A percentile compares a stretch with the other conserved stretches of the same genome.
phyloP scores from a whole-genome alignment of 2,113 vertebrate species.

The Callocephalon fimbriatum region DNA sequence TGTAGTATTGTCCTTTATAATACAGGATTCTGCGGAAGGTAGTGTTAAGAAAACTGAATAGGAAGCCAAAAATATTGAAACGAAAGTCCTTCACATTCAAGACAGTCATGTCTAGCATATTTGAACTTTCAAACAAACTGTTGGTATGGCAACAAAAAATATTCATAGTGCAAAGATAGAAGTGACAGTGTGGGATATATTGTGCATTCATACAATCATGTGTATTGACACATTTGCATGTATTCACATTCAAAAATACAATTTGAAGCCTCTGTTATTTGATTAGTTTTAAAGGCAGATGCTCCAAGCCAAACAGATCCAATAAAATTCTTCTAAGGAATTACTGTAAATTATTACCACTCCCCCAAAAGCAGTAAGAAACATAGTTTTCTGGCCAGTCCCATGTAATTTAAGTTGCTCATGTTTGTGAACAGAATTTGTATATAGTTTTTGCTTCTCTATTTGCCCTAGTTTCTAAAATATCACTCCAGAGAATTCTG shows the following conservation, averaged over 20 bases:
- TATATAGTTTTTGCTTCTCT: not conserved
- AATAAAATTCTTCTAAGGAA: not conserved
- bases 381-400: not conserved
- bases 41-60: not conserved
- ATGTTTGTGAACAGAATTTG: not conserved
- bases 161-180: conserved; percentile 31
- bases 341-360: not conserved
- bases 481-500: not conserved
- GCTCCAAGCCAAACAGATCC: not conserved
- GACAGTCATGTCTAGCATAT: not conserved
- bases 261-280: not conserved
- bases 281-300: not conserved
- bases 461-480: not conserved
- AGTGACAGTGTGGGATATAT: not conserved
- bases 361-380: not conserved
- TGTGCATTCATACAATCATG: not conserved
- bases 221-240: not conserved
- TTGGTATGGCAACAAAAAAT: conserved; percentile 59
- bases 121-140: conserved; percentile 51
- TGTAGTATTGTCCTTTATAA: not conserved
- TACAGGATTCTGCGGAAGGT: not conserved
- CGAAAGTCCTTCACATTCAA: conserved; percentile 3
- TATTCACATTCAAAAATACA: not conserved
- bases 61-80: not conserved
- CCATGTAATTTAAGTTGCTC: not conserved